These are phyloP conservation scores for Emydura subglobosa DNA, from an alignment of 2,113 vertebrate genomes.

Conservation along the genomic window DNA sequence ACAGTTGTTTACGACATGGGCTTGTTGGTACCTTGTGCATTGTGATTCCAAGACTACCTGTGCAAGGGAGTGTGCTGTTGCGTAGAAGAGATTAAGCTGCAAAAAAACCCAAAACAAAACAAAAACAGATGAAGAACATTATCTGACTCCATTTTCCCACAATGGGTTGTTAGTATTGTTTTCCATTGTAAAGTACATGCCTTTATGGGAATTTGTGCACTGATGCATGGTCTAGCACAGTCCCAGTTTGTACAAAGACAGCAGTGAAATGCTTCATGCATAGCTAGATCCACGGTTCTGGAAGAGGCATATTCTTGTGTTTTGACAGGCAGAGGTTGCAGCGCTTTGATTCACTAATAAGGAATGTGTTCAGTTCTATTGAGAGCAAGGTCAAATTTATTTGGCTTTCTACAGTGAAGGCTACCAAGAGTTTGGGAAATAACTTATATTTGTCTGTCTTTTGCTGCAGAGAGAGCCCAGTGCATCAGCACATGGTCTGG, in stretches of 20 bases:
- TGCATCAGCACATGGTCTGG: neutral
- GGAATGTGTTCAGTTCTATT: neutral
- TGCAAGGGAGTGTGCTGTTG: neutral
- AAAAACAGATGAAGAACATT: neutral
- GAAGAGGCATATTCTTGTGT: neutral
- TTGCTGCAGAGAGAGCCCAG: neutral
- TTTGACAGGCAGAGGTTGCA: neutral
- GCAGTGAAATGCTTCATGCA: neutral
- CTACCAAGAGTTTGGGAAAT: neutral
- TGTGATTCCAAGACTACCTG: neutral
- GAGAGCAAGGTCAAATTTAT: neutral
- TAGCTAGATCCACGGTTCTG: rapidly evolving
- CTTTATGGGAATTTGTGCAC: neutral
- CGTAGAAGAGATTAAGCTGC: neutral
- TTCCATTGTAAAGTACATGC: neutral
- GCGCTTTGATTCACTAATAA: neutral
- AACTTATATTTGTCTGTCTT: neutral
- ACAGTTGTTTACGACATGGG: neutral
- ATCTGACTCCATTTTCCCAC: neutral
- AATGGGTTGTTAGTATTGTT: neutral
- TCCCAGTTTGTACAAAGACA: neutral
- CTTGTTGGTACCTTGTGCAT: neutral
- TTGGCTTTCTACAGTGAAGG: neutral
- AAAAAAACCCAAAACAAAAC: neutral
- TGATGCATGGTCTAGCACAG: neutral